phyloP scores from a whole-genome alignment of 2,888 invertebrate species.

The Cacoxenus indagator region DNA sequence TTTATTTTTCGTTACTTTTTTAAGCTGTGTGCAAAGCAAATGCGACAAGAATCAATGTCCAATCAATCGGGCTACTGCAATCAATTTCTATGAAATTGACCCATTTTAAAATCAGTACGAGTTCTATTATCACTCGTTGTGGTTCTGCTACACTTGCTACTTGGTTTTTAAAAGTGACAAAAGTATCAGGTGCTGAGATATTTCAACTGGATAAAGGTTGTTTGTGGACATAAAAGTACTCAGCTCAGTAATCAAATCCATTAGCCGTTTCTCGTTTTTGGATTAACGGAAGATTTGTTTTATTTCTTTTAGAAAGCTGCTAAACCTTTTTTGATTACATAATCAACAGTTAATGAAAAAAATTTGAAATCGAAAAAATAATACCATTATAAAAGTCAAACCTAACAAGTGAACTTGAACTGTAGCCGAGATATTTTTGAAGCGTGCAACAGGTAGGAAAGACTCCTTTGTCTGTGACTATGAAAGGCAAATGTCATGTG shows the following conservation, averaged over 20 bases:
- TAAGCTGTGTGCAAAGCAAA: not conserved
- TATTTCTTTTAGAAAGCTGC: slow-evolving; percentile 46
- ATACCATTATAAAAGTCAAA: not conserved
- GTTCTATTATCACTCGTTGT: slow-evolving; percentile 54
- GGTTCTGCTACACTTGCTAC: slow-evolving; percentile 13
- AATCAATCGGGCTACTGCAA: slow-evolving; percentile 41
- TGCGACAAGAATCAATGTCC: slow-evolving; percentile 29
- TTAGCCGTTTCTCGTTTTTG: not conserved
- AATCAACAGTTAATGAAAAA: slow-evolving; percentile 30
- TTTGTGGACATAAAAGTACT: not conserved
- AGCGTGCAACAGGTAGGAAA: slow-evolving; percentile 33
- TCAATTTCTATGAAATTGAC: slow-evolving; percentile 58
- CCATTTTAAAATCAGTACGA: slow-evolving; percentile 64
- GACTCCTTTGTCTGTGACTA: not conserved
- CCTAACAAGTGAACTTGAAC: not conserved
- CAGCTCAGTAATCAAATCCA: not conserved
- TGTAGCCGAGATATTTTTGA: not conserved
- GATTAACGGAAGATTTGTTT: not conserved
- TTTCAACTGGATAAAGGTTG: not conserved
- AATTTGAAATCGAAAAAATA: not conserved
- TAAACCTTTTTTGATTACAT: slow-evolving; percentile 50
- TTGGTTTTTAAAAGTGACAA: not conserved
- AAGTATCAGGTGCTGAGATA: not conserved
- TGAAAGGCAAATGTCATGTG: not conserved
- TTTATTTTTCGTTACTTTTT: slow-evolving; percentile 3